phyloP scores from a whole-genome alignment of 2,113 vertebrate species.

The mouse (Mus musculus) region DNA sequence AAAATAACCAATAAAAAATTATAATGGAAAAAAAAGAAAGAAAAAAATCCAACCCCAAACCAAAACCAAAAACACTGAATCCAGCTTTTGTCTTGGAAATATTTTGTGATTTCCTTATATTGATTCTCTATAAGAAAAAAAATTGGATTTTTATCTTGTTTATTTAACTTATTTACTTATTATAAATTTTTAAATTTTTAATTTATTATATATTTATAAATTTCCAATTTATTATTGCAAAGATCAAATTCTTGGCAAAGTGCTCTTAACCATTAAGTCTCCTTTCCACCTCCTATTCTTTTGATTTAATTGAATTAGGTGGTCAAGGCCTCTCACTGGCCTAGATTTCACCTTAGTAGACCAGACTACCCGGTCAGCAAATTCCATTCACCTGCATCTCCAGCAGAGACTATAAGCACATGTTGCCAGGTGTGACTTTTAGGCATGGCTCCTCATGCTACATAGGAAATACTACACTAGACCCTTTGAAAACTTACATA shows the following conservation, averaged over 20 bases:
- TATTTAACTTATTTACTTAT: conserved; percentile 3
- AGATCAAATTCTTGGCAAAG: neutral
- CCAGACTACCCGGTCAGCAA: neutral
- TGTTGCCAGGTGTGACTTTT: too few relatives aligned
- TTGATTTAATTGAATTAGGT: neutral
- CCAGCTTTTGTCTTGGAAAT: conserved; percentile 24
- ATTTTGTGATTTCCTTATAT: neutral
- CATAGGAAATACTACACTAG: neutral
- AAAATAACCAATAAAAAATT: too few relatives aligned
- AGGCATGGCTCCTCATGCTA: neutral
- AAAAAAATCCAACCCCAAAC: too few relatives aligned
- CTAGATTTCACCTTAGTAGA: neutral
- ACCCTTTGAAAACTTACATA: neutral
- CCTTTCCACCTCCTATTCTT: neutral
- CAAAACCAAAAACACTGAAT: neutral
- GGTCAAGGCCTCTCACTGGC: too few relatives aligned
- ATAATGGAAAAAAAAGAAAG: too few relatives aligned
- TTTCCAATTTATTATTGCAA: too few relatives aligned
- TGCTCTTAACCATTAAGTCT: neutral
- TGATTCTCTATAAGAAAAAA: neutral
- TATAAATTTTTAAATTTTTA: too few relatives aligned
- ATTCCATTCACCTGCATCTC: neutral
- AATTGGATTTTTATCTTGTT: neutral
- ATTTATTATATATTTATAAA: too few relatives aligned
- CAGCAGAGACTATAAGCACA: too few relatives aligned